phyloP scores from a whole-genome alignment of 2,797 vertebrate species.

The Percopsis omiscomaycus region DNA sequence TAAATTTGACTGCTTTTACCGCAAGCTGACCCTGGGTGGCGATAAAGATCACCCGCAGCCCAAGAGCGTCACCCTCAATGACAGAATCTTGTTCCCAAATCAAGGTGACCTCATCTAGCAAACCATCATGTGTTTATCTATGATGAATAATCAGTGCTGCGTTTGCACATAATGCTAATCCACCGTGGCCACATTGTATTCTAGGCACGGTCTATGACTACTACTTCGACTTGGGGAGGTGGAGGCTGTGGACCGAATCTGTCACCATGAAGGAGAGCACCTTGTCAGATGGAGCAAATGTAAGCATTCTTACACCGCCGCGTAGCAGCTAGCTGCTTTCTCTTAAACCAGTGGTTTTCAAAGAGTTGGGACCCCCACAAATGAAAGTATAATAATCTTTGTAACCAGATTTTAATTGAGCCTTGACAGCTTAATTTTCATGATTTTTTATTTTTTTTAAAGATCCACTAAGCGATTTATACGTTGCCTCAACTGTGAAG shows the following conservation, averaged over 20 bases:
- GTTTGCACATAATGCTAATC: neutral
- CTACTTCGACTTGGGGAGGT: constrained; percentile 88
- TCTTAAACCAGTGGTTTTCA: no score
- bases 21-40: constrained; percentile 81
- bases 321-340: no score
- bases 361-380: no score
- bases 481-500: no score
- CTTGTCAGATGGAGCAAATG: constrained; percentile 80
- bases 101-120: constrained; percentile 73
- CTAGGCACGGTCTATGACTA: constrained; percentile 91
- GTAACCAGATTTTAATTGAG: no score
- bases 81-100: constrained; percentile 85
- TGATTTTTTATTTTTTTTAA: no score
- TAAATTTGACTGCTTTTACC: constrained; percentile 89
- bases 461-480: no score
- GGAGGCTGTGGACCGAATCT: constrained; percentile 86
- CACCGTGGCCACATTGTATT: constrained; percentile 17
- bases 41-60: constrained; percentile 79
- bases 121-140: neutral
- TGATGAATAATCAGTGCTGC: no score
- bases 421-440: no score
- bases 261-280: constrained; percentile 81
- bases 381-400: no score
- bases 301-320: constrained; percentile 53
- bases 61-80: constrained; percentile 84